Evolutionary conservation across 2,113 vertebrate species (phyloP), one percentile per base, ranked within the genome.

Genomic region (Brachypodius melanocephalos): DNA sequence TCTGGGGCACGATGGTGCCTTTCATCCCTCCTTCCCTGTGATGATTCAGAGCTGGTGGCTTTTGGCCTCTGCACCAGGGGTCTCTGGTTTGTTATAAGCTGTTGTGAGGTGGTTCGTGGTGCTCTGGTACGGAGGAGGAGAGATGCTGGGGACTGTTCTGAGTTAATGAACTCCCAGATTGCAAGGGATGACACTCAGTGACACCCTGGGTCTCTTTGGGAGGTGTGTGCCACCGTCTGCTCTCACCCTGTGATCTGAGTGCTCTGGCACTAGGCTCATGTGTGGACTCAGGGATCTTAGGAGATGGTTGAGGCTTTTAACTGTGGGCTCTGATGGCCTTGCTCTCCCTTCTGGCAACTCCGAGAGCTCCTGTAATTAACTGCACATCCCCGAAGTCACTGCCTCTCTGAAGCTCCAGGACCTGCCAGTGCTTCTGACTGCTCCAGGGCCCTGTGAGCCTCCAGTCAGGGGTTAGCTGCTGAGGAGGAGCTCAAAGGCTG

Each of bases 371-470:
- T 88, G 74, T 96, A 93, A 96, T 97, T 93, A 95, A 96, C 89
- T 95, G 88, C 92, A 80, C 87, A 74, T 94, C 82, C 96, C 93
- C 63, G 82, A 95, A 97, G 87, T 65, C 90, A 58, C 89, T 51
- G 82, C 66, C 28, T 93, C 75, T 57, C 76, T 25, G 71, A 88
- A 89, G 62, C 86, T 89, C 57, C 71, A 13, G 85, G 89, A 95
- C 61, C 62, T 12, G 66, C 90, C 48, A 5, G 46, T 22, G 72
- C 81, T 90, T 63, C 85, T 45, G 92, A 58, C 66, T 94, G 74
- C 83, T 87, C 18, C 34, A 78, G 38, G 59, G 67, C 82, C 90
- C 95, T 1, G 13, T 34, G 22, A 80, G 82, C 54, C 62, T 87
- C 61, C 10, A 87, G 71, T 25, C 78, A 83, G 54, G 82, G 89